phyloP scores from a whole-genome alignment of 1,140 invertebrate genomes.

The Coboldia fuscipes region DNA sequence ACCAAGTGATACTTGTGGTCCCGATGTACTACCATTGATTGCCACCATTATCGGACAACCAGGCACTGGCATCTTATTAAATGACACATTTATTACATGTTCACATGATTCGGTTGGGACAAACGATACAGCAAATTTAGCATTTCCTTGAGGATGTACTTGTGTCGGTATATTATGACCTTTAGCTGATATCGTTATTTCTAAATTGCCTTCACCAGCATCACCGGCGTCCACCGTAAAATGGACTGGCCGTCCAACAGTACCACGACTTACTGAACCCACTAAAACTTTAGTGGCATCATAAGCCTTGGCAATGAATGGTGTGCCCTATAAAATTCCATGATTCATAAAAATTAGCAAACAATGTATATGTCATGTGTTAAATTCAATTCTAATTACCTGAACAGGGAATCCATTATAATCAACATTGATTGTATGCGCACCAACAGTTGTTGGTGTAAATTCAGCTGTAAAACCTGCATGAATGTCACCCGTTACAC shows the following conservation, averaged over 20 bases:
- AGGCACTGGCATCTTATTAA: slow-evolving; percentile 74
- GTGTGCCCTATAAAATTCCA: slow-evolving; percentile 46
- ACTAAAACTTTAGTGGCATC: slow-evolving; percentile 78
- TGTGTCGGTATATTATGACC: slow-evolving; percentile 90
- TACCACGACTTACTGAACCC: slow-evolving; percentile 53
- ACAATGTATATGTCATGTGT: neutral
- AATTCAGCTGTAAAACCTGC: slow-evolving; percentile 78
- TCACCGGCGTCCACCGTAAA: slow-evolving; percentile 89
- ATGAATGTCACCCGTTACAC: slow-evolving; percentile 71
- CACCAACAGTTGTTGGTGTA: slow-evolving; percentile 70
- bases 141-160: slow-evolving; percentile 74
- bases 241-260: slow-evolving; percentile 66
- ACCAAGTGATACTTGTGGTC: slow-evolving; percentile 43
- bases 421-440: slow-evolving; percentile 72
- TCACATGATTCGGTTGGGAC: slow-evolving; percentile 81
- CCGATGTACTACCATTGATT: slow-evolving; percentile 48
- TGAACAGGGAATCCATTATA: slow-evolving; percentile 73
- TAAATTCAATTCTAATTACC: slow-evolving; percentile 12
- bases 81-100: slow-evolving; percentile 89
- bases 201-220: slow-evolving; percentile 93
- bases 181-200: slow-evolving; percentile 87
- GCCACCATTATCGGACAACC: slow-evolving; percentile 61
- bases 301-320: slow-evolving; percentile 82
- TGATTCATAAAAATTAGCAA: neutral
- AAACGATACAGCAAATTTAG: slow-evolving; percentile 80